Evolutionary conservation across 2,113 vertebrate species (phyloP).

Genomic region (Barbus barbus): DNA sequence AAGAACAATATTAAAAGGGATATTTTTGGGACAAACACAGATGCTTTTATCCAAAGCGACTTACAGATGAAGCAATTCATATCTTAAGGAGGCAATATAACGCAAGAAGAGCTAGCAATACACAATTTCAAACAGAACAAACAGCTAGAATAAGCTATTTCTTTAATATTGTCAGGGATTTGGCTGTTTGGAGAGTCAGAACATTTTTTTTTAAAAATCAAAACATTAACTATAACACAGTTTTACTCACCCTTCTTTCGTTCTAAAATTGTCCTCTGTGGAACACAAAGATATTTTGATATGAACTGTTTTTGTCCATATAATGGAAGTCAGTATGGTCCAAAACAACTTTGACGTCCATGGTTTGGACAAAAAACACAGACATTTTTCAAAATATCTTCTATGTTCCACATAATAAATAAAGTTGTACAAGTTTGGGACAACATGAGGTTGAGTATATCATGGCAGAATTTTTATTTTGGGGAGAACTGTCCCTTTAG

Average conservation of each 20-base stretch:
- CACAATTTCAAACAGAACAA: background rate
- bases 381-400: background rate
- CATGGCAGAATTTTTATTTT: background rate
- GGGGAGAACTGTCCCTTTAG: background rate
- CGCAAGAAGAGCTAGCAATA: background rate
- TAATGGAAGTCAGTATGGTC: background rate
- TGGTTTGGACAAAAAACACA: background rate
- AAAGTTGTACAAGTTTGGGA: background rate
- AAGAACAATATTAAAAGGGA: background rate
- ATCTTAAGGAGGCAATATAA: background rate
- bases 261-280: background rate
- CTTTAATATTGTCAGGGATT: background rate
- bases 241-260: background rate
- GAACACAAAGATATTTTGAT: background rate
- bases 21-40: background rate
- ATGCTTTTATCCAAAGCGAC: background rate
- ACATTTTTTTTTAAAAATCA: background rate
- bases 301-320: background rate
- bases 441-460: background rate
- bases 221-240: background rate
- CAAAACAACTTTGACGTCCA: background rate
- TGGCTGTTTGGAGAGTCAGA: background rate
- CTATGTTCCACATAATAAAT: background rate
- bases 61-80: background rate
- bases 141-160: background rate